Evolutionary conservation across 2,113 vertebrate species (phyloP).

Genomic region (Ctenomys sociabilis): DNA sequence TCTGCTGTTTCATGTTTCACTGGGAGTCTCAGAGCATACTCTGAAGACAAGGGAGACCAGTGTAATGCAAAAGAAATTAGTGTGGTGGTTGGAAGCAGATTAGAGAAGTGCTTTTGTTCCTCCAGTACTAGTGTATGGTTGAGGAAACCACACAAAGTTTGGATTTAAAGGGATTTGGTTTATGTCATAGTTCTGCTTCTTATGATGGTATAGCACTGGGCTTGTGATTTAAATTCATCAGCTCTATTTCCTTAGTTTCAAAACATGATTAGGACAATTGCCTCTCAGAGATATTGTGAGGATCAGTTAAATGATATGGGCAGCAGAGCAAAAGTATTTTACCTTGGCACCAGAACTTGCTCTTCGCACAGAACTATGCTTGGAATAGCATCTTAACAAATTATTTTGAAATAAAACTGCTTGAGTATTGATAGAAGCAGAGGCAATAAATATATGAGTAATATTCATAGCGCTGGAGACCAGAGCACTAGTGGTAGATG

Average conservation of each 20-base stretch:
- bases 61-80: neutral
- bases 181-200: neutral
- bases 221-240: slow-evolving; percentile 11
- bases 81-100: neutral
- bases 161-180: neutral
- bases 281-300: neutral
- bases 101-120: neutral
- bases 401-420: neutral
- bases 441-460: neutral
- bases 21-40: neutral
- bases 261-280: neutral
- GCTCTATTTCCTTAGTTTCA: neutral
- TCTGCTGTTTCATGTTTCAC: neutral
- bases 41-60: neutral
- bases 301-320: neutral
- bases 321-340: neutral
- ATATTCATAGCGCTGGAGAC: neutral
- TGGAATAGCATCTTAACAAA: neutral
- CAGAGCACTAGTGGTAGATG: neutral
- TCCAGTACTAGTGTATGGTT: neutral
- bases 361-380: neutral
- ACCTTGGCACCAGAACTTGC: neutral
- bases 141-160: neutral
- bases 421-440: neutral
- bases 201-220: neutral